These are phyloP conservation scores for Platyscapa corneri DNA, from an alignment of 1,140 invertebrate genomes.

Conservation along the genomic window DNA sequence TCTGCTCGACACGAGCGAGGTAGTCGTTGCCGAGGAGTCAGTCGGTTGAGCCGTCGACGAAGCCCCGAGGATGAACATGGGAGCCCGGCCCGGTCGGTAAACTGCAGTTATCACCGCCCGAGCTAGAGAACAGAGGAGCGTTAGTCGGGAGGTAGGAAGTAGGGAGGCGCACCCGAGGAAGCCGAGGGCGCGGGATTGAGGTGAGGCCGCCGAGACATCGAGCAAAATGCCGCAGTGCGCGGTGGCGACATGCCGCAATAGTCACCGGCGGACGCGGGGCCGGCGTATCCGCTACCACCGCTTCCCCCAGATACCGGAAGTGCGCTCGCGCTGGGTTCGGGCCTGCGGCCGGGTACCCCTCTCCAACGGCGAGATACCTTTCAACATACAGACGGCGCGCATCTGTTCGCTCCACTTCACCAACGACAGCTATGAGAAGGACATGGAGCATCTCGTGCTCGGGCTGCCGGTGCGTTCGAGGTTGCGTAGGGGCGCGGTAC, in stretches of 20 bases:
- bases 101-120: neutral
- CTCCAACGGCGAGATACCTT: constrained; percentile 70
- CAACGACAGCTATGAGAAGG: constrained; percentile 76
- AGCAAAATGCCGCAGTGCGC: constrained; percentile 77
- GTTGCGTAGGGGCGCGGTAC: constrained; percentile 75
- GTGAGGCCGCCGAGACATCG: neutral
- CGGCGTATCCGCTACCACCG: constrained; percentile 77
- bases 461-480: constrained; percentile 76
- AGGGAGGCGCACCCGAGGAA: neutral
- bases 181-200: neutral
- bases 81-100: constrained; percentile 1
- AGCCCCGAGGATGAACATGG: neutral
- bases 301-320: constrained; percentile 76
- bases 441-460: constrained; percentile 77
- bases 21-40: neutral
- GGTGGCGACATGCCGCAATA: constrained; percentile 76
- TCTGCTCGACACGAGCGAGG: neutral
- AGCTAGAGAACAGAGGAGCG: neutral
- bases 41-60: neutral
- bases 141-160: neutral
- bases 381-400: constrained; percentile 77
- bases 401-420: constrained; percentile 77
- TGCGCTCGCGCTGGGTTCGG: constrained; percentile 74
- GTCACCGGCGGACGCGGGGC: constrained; percentile 76
- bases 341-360: constrained; percentile 74